phyloP scores from a whole-genome alignment of 2,113 vertebrate species.

The Microtus ochrogaster region DNA sequence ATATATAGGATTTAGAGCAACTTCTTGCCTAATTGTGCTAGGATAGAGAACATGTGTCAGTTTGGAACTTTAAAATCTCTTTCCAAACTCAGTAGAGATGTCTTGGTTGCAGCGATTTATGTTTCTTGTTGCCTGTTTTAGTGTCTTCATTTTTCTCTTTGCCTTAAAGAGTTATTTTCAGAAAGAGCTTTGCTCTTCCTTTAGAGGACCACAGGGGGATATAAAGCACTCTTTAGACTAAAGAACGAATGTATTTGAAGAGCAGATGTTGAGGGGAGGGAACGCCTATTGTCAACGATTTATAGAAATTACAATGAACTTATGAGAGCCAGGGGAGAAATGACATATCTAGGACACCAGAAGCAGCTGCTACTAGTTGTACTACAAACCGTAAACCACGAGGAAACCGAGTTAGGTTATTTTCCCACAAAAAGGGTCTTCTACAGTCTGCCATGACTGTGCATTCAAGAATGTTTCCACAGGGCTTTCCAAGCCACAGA shows the following conservation, averaged over 20 bases:
- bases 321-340: not conserved
- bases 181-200: not conserved
- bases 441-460: not conserved
- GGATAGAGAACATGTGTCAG: not conserved
- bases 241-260: not conserved
- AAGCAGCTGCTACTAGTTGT: not conserved
- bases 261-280: not conserved
- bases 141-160: not conserved
- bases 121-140: not conserved
- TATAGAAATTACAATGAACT: not conserved
- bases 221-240: not conserved
- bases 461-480: not conserved
- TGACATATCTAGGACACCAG: not conserved
- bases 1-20: not conserved
- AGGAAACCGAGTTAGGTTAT: not conserved
- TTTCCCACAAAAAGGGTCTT: not conserved
- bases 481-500: not conserved
- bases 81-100: not conserved
- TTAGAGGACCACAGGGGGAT: not conserved
- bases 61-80: not conserved
- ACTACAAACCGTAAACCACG: not conserved
- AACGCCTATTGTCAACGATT: not conserved
- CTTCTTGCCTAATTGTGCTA: not conserved
- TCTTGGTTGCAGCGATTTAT: not conserved
- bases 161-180: not conserved